phyloP scores from a whole-genome alignment of 2,888 invertebrate genomes.

The Heliconius erato region DNA sequence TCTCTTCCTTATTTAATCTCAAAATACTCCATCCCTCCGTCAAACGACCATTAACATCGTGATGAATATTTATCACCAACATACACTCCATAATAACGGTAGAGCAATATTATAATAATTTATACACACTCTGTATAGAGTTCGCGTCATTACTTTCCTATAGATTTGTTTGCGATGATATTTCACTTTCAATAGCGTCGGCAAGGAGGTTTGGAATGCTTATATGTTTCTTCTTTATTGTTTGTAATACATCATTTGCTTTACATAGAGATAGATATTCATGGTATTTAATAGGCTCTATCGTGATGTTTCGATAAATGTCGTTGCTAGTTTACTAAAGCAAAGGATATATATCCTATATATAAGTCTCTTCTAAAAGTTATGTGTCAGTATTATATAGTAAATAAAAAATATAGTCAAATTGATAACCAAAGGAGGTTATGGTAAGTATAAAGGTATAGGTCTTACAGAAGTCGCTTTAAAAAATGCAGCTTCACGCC shows the following conservation, averaged over 20 bases:
- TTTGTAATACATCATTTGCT: conserved; percentile 50
- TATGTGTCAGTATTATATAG: not conserved
- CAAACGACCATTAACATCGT: conserved; percentile 60
- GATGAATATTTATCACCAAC: conserved; percentile 73
- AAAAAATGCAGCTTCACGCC: too few species aligned
- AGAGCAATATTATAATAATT: conserved; percentile 59
- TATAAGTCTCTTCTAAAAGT: not conserved
- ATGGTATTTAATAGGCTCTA: not conserved
- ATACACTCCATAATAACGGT: conserved; percentile 69
- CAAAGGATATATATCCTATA: not conserved
- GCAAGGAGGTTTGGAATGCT: conserved; percentile 48
- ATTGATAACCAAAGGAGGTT: too few species aligned
- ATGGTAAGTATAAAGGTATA: too few species aligned
- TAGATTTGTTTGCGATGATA: conserved; percentile 61
- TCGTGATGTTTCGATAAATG: not conserved
- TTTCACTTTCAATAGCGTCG: conserved; percentile 53
- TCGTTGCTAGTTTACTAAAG: not conserved
- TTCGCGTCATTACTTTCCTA: conserved; percentile 78
- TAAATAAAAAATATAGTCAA: too few species aligned
- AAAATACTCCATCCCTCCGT: conserved; percentile 57
- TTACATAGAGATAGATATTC: conserved; percentile 36
- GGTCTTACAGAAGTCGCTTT: too few species aligned
- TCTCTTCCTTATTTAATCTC: not conserved
- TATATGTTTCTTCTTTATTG: conserved; percentile 49
- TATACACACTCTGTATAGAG: conserved; percentile 63